Conservation (phyloP, 2,888 invertebrate species). For the Yponomeuta plumbellus region DNA sequence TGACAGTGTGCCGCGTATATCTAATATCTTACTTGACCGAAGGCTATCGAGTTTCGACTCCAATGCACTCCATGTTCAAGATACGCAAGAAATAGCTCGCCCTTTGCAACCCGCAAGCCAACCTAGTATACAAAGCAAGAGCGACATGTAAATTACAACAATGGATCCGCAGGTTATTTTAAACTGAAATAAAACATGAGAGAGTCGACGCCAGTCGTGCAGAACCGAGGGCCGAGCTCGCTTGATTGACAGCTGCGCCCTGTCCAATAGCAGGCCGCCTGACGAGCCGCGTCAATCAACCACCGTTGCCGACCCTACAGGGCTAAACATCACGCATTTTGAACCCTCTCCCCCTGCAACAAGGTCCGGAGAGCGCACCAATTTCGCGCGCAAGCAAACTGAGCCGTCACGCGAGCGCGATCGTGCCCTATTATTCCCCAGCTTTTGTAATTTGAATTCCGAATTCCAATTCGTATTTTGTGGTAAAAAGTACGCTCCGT, state of each 20-base stretch:
- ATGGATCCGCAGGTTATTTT: not conserved
- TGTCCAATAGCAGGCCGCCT: slow-evolving; percentile 86
- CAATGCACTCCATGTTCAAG: slow-evolving; percentile 52
- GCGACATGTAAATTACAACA: slow-evolving; percentile 1
- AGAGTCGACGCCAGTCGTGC: slow-evolving; percentile 43
- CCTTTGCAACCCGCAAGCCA: not conserved
- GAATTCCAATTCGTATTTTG: slow-evolving; percentile 76
- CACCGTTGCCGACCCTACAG: slow-evolving; percentile 39
- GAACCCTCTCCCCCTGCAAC: slow-evolving; percentile 37
- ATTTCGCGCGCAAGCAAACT: slow-evolving; percentile 18
- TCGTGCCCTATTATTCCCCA: slow-evolving; percentile 73
- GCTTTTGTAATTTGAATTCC: slow-evolving; percentile 76
- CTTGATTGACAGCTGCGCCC: slow-evolving; percentile 88
- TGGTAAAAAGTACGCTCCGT: slow-evolving; percentile 68
- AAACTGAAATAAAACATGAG: not conserved
- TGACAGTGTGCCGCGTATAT: too few species aligned
- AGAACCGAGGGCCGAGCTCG: slow-evolving; percentile 60
- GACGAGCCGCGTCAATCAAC: slow-evolving; percentile 88
- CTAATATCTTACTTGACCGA: slow-evolving; percentile 42
- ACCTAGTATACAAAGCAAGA: not conserved
- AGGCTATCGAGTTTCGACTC: slow-evolving; percentile 65
- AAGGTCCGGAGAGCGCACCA: slow-evolving; percentile 24
- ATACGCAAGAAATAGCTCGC: not conserved
- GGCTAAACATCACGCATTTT: slow-evolving; percentile 33
- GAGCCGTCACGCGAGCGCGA: slow-evolving; percentile 69